Conservation (phyloP, 2,888 invertebrate species). For the Dysmachus trigonus region DNA sequence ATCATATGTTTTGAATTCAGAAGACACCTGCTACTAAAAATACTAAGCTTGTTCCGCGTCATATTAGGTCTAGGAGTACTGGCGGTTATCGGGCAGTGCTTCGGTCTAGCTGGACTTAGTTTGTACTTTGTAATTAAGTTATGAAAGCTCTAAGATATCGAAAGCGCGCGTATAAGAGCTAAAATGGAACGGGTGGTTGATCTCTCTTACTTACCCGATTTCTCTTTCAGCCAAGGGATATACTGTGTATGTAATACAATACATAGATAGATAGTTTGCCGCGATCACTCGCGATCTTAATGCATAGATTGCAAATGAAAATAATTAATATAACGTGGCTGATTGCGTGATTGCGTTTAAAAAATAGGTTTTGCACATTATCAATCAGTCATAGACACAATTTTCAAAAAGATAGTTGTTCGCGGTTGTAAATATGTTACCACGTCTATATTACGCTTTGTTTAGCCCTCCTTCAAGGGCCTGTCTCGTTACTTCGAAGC, state of each 20-base stretch:
- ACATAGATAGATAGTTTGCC: not conserved
- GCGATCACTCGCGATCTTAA: not conserved
- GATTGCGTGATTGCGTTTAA: not conserved
- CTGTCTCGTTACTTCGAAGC: slow-evolving; percentile 64
- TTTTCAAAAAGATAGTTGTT: not conserved
- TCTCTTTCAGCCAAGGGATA: not conserved
- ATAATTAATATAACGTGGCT: not conserved
- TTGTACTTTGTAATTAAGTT: not conserved
- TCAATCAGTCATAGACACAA: not conserved
- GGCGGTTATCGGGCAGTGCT: not conserved
- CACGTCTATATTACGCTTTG: slow-evolving; percentile 52
- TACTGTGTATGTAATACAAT: not conserved
- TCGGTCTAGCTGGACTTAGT: not conserved
- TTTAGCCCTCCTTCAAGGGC: slow-evolving; percentile 66
- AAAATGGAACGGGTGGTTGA: not conserved
- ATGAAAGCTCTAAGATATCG: not conserved
- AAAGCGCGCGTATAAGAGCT: not conserved
- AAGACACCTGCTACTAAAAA: not conserved
- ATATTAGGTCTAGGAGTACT: not conserved
- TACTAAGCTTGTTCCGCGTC: not conserved
- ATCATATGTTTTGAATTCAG: not conserved
- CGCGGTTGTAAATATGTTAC: not conserved
- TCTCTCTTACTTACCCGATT: not conserved
- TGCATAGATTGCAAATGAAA: not conserved
- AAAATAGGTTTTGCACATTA: not conserved